Evolutionary conservation across 2,797 vertebrate species (phyloP), one percentile per base, ranked within the genome.

Genomic region (Phalloptychus januarius): DNA sequence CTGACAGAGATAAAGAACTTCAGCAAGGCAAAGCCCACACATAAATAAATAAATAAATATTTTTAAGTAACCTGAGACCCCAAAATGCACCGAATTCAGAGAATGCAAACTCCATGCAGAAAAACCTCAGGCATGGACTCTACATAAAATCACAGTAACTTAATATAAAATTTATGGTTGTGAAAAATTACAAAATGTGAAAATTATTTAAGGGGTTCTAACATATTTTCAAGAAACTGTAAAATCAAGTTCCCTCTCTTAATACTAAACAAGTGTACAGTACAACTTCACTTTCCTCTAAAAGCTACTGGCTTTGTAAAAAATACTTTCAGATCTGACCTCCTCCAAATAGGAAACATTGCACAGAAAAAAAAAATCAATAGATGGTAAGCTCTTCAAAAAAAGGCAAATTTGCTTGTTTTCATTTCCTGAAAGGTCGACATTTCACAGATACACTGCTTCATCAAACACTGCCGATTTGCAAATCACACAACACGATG

Each of bases 401-500:
- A 71, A 79, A 58, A 25, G 18, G 31, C 31, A 38, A 10, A 45
- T 81, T 69, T 72, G 33, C 63, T 73, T 82, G 78, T 84, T 83
- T 85, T 84, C 42, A 25, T 85, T 91, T 85, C 86, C 82, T 84
- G 83, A 83, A 86, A 89, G 87, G 81, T 56, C 80, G 85, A 86
- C 79, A 85, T 87, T 87, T 93, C 79, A 80, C 76, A 63, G 83
- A 81, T 76, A 23, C 20, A 13, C 0, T 8, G 45, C 77, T 78
- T 82, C 54, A 80, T 75, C 83, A 79, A 83, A 88, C 84, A 65
- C 79, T 38, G 78, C 79, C 82, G 74, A 83, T 93, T 87, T 86
- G 81, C 72, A 81, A 85, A 83, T 89, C 84, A 80, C 90, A 89
- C 89, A 85, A 87, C 84, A 82, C 38, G 75, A 77, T 81, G 82